Evolutionary conservation across 2,113 vertebrate species (phyloP), one percentile per base, ranked within the genome.

Genomic region (Sminthopsis crassicaudata): DNA sequence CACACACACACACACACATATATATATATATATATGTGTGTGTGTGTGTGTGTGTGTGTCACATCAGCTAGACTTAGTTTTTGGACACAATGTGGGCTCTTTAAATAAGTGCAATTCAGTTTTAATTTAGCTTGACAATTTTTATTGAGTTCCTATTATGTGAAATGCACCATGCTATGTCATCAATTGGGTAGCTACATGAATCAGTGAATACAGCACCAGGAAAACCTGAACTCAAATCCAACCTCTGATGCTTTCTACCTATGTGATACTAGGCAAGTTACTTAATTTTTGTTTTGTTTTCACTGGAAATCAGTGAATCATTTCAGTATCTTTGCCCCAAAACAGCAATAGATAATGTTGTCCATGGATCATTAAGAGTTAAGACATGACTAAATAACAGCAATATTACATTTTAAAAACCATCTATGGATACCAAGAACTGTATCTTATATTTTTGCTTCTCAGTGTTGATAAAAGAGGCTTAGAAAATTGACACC

Each of bases 1-100:
- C n/a, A n/a, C n/a, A n/a, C n/a, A n/a, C n/a, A n/a, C n/a, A n/a
- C n/a, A n/a, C n/a, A n/a, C 5, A 48, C 5, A 48, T 48, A 48
- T 5, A 48, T 48, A 48, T 48, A 48, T 11, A 36, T 76, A 6
- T n/a, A 9, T 42, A n/a, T 16, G 0, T 76, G 6, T 22, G 0
- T 8, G 6, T 22, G 0, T 8, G n/a, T 22, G n/a, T 76, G 1
- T n/a, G 5, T n/a, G 22, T 42, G 6, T 22, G 0, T 8, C n/a
- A 36, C 60, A 60, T 60, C 36, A 42, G 22, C 16, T 84, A 42
- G 19, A 84, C 67, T 76, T 42, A 19, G 7, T 23, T 84, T 76
- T 23, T 42, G 42, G 5, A 84, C 19, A 42, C 36, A 42, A 8
- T 76, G 36, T n/a, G 1, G 16, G 0, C 30, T n/a, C 30, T 19